These are phyloP conservation scores for Ptychobarbus kaznakovi DNA, from an alignment of 2,797 vertebrate genomes.

Conservation along the genomic window DNA sequence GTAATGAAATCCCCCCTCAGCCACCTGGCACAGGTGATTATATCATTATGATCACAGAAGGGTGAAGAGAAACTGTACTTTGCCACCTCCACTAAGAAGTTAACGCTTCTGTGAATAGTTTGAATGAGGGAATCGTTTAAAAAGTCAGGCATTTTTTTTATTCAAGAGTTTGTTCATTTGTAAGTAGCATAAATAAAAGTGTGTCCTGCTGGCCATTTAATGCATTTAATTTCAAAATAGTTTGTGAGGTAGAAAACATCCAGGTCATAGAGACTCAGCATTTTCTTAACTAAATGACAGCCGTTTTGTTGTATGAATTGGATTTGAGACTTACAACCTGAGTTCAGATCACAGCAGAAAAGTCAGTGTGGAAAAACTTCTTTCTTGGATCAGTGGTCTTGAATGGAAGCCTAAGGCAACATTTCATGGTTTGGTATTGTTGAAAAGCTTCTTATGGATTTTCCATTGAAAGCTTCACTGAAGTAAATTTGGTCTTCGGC, in stretches of 20 bases:
- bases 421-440: constrained; percentile 48
- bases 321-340: neutral
- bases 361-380: constrained; percentile 46
- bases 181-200: neutral
- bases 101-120: neutral
- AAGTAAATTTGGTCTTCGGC: constrained; percentile 25
- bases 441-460: constrained; percentile 44
- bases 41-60: constrained; percentile 20
- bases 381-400: constrained; percentile 41
- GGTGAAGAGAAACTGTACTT: neutral
- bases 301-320: neutral
- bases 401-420: constrained; percentile 33
- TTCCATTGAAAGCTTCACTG: constrained; percentile 44
- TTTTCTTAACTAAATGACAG: neutral
- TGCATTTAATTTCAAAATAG: neutral
- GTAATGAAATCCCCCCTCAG: constrained; percentile 38
- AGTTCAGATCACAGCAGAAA: neutral
- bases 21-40: constrained; percentile 41
- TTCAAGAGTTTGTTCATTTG: neutral
- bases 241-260: neutral
- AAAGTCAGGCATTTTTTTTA: neutral
- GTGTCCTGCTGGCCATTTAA: neutral
- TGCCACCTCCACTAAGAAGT: constrained; percentile 6
- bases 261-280: constrained; percentile 8
- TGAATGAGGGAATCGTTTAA: neutral